These are phyloP conservation scores for Eupsittula cactorum DNA, from an alignment of 2,113 vertebrate genomes.

Conservation along the genomic window DNA sequence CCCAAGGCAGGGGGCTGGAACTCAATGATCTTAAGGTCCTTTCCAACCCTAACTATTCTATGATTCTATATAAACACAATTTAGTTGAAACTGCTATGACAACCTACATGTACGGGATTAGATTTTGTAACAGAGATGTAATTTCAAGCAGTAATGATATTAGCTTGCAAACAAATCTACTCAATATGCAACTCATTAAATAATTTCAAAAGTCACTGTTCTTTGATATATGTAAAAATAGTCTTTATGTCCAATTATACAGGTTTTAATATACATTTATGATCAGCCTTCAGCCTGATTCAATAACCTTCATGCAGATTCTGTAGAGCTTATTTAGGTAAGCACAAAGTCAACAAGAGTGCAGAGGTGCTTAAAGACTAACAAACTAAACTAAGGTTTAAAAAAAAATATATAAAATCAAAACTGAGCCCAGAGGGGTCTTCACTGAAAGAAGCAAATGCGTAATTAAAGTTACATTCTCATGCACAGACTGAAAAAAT, in stretches of 20 bases:
- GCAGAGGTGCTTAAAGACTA: neutral
- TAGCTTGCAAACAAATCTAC: neutral
- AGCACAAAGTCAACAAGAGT: neutral
- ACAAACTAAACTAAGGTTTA: neutral
- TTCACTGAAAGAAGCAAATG: neutral
- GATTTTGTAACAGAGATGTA: neutral
- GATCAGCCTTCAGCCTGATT: neutral
- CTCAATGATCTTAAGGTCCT: neutral
- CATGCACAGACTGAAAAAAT: slow-evolving; percentile 9
- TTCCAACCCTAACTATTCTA: neutral
- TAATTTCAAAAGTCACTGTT: neutral
- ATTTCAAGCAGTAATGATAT: neutral
- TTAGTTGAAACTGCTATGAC: neutral
- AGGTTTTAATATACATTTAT: neutral
- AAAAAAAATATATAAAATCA: neutral
- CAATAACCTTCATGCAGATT: neutral
- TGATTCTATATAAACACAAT: neutral
- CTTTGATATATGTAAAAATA: neutral
- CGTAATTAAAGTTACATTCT: slow-evolving; percentile 6
- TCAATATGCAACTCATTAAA: neutral
- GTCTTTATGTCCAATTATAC: neutral
- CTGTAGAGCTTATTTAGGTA: neutral
- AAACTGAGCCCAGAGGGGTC: neutral
- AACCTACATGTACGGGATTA: neutral
- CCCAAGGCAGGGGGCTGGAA: neutral